phyloP scores from a whole-genome alignment of 2,888 invertebrate genomes.

The Ormia ochracea region DNA sequence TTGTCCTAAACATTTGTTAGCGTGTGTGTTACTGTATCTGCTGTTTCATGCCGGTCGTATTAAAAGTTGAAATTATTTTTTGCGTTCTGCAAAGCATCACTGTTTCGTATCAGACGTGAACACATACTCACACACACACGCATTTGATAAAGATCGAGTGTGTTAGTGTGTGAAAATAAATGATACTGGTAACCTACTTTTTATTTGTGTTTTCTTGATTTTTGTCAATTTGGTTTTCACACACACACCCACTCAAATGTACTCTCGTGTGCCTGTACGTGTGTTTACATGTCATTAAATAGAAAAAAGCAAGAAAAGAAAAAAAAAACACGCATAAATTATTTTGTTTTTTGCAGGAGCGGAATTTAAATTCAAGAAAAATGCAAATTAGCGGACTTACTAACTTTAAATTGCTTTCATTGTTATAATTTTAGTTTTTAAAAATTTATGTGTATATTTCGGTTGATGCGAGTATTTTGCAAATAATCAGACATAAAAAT shows the following conservation, averaged over 20 bases:
- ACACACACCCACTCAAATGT: background rate
- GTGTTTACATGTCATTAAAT: background rate
- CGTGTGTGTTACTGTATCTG: too few species aligned
- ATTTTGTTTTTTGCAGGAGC: too few species aligned
- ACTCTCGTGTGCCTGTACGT: too few species aligned
- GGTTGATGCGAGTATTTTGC: too few species aligned
- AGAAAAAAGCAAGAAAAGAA: background rate
- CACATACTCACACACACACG: background rate
- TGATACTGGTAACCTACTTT: conserved; percentile 53
- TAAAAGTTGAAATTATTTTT: conserved; percentile 42
- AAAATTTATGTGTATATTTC: too few species aligned
- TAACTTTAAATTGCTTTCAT: too few species aligned
- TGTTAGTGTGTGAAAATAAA: background rate
- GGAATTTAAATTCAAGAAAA: too few species aligned
- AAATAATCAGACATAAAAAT: too few species aligned
- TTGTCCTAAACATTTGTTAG: too few species aligned
- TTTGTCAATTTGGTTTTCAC: background rate
- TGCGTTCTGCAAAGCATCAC: background rate
- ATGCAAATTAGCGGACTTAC: too few species aligned
- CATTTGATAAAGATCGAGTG: background rate
- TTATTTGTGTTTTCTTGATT: background rate
- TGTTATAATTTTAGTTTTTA: too few species aligned
- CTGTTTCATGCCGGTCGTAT: too few species aligned
- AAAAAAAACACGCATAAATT: background rate
- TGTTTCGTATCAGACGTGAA: background rate